Evolutionary conservation across 30 jellyfish, hydroid and myxozoan genomes (phyloP), one percentile per base, ranked within the genome.

Genomic region (Clytia hemisphaerica): DNA sequence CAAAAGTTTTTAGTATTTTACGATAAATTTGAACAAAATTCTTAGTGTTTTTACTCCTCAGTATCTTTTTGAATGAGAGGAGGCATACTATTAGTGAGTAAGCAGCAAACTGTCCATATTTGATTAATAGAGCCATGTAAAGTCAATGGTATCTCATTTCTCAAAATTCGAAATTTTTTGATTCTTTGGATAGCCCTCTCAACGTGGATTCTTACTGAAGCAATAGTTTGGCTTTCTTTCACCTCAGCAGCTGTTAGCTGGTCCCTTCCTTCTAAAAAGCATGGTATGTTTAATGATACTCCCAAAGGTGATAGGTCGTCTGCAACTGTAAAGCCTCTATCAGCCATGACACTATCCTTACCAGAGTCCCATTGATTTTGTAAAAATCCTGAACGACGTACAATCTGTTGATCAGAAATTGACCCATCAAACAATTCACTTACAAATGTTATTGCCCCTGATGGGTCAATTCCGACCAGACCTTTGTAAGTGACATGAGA

Each of bases 401-500:
- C 81, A 35, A 74, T 74, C 44, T 74, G 82, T 45, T n/a, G 42
- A 42, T 74, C 21, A 19, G 45, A 38, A 51, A 42, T 65, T n/a
- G 78, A 65, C 38, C 78, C 76, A 0, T 30, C 22, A 24, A 6
- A 60, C 9, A 32, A 63, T 30, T 50, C 60, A 42, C 83, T 29
- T 3, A 68, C 85, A 57, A 79, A 79, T 37, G 88, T 58, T 16
- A 71, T 45, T 30, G 88, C 86, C 16, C 88, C 93, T 40, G 80
- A 79, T 10, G 86, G 93, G 34, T 79, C 75, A 10, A 71, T 79
- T 18, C 88, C 93, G 48, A 69, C 28, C 37, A 67, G 44, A 4
- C 71, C 82, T 35, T 79, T 79, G 71, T 50, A 79, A 7, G 93
- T 79, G 3, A 58, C 80, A 53, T 79, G 86, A 69, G 44, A 72